Conservation (phyloP, 1,140 invertebrate genomes). For the Trachymyrmex cornetzi region DNA sequence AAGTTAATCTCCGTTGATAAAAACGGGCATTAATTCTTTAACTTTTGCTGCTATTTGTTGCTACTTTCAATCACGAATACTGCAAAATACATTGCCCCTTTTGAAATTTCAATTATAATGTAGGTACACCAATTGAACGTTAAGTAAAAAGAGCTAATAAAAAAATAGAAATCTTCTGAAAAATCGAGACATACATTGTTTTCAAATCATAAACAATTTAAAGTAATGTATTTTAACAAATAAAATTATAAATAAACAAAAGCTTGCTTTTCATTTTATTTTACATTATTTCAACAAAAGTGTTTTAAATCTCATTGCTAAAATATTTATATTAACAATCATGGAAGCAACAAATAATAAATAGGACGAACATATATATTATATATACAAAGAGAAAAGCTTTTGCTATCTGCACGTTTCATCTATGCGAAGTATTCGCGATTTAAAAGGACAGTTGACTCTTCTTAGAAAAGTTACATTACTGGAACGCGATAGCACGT, state of each 20-base stretch:
- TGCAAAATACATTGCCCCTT: background rate
- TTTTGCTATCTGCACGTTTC: background rate
- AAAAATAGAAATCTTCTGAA: background rate
- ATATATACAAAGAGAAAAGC: background rate
- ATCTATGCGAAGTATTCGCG: background rate
- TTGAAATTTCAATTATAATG: background rate
- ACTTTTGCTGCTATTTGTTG: background rate
- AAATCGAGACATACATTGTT: background rate
- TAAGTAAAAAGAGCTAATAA: background rate
- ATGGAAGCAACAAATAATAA: background rate
- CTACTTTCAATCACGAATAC: background rate
- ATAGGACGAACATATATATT: background rate
- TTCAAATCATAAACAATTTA: background rate
- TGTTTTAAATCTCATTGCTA: background rate
- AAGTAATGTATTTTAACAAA: background rate
- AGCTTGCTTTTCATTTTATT: background rate
- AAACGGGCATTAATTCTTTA: background rate
- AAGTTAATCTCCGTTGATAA: no score
- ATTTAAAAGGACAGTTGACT: slow-evolving; percentile 8
- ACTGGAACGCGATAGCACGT: slow-evolving; percentile 35
- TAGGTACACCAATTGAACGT: background rate
- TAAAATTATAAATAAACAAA: background rate
- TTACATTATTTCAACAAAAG: background rate
- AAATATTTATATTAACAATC: slow-evolving; percentile 3
- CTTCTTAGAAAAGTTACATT: slow-evolving; percentile 40